phyloP scores from a whole-genome alignment of 2,888 invertebrate genomes.

The Megaustenia siamemsis region DNA sequence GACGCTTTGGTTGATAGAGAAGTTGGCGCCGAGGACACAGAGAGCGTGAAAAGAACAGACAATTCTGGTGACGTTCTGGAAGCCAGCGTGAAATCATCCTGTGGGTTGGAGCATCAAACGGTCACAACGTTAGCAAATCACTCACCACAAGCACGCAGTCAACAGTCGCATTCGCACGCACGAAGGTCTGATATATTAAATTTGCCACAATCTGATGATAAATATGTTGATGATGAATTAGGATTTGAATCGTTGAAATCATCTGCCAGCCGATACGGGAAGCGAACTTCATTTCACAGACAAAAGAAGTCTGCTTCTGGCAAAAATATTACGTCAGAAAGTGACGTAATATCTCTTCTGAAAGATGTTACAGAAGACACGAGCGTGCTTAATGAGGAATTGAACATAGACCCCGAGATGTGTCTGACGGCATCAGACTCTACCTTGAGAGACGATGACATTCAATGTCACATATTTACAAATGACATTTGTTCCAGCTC shows the following conservation, averaged over 20 bases:
- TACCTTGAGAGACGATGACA: background rate
- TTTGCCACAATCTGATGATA: background rate
- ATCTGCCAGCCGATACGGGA: conserved; percentile 34
- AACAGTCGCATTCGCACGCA: background rate
- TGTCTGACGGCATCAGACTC: background rate
- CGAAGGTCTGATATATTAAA: background rate
- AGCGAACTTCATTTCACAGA: conserved; percentile 45
- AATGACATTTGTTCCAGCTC: background rate
- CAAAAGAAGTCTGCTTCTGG: conserved; percentile 11
- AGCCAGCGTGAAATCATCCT: conserved; percentile 18
- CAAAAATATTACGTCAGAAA: too few species aligned
- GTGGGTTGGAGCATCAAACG: conserved; percentile 44
- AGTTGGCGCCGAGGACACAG: background rate
- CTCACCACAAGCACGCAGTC: background rate
- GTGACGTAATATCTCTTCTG: background rate
- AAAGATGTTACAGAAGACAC: background rate
- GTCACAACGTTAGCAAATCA: background rate
- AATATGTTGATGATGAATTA: background rate
- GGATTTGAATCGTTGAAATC: background rate
- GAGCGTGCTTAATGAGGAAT: background rate
- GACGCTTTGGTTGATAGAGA: background rate
- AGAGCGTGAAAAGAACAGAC: background rate
- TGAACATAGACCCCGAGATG: background rate
- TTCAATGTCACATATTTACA: background rate
- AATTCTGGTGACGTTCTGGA: conserved; percentile 26